Base-by-base conservation (phyloP, 2,888 invertebrate species). In the Amiota minor region DNA sequence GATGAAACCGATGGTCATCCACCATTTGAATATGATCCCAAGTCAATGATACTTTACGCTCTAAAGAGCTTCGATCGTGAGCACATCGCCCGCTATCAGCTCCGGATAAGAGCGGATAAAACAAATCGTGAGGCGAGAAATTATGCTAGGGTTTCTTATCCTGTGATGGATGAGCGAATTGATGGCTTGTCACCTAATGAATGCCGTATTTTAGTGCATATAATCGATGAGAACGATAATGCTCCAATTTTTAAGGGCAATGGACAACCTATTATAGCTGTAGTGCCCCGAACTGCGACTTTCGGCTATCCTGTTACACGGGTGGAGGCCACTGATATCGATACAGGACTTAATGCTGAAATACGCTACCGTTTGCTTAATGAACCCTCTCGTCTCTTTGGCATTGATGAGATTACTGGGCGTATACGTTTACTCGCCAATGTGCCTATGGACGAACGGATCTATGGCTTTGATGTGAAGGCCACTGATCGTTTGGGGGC, bases 381-480 rank as follows among this genome's bases (percentile, higher is more conserved):
- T 79, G 95, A 95, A 72, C 94, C 95, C 55, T 92, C 93, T 0
- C 92, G 93, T 4, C 91, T 95, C 14, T 96, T 96, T 84, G 93
- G 94, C 71, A 94, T 96, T 78, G 95, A 96, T 88, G 92, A 95
- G 0, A 90, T 93, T 0, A 92, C 93, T 1, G 96, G 96, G 4
- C 93, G 94, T 79, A 94, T 96, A 64, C 92, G 95, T 14, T 92
- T 95, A 16, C 92, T 93, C 1, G 92, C 93, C 56, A 83, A 77
- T 53, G 93, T 96, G 73, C 91, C 92, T 0, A 94, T 94, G 78
- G 93, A 93, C 18, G 95, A 95, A 0, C 92, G 93, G 77, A 94
- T 96, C 59, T 96, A 94, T 84, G 95, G 96, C 0, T 96, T 96
- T 84, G 96, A 96, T 89, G 95, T 96, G 11, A 96, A 96, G 89